These are phyloP conservation scores for Chymomyza caudatula DNA, from an alignment of 2,888 invertebrate genomes.

Conservation along the genomic window DNA sequence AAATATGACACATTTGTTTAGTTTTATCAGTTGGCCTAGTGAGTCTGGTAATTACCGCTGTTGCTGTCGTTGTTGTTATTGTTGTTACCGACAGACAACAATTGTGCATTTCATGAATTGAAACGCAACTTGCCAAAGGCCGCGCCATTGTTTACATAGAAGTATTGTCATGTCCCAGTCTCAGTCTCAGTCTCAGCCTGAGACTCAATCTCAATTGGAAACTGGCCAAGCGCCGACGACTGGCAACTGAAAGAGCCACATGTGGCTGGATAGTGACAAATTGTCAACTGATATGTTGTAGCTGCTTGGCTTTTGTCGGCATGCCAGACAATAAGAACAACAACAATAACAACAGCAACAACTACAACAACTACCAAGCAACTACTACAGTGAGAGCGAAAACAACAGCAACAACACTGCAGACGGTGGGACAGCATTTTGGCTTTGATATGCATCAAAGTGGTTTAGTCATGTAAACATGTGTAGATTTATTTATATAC, in stretches of 20 bases:
- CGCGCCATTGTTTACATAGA: conserved; percentile 12
- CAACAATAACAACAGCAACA: conserved; percentile 7
- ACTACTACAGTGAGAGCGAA: conserved; percentile 17
- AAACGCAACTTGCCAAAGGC: conserved; percentile 28
- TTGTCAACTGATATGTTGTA: conserved; percentile 68
- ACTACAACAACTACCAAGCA: not conserved
- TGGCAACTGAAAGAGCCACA: not conserved
- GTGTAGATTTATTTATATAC: conserved; percentile 54
- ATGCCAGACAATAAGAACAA: conserved; percentile 9
- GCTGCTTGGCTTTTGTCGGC: conserved; percentile 25
- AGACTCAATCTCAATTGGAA: not conserved
- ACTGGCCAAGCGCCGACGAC: not conserved
- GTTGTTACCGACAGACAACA: conserved; percentile 57
- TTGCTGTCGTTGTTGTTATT: conserved; percentile 15
- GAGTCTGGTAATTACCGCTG: conserved; percentile 39
- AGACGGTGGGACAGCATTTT: not conserved
- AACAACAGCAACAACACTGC: conserved; percentile 3
- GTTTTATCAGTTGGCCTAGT: conserved; percentile 29
- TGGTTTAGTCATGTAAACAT: conserved; percentile 52
- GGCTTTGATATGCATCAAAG: conserved; percentile 18
- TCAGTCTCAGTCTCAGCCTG: not conserved
- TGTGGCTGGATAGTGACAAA: conserved; percentile 51
- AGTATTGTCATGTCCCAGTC: conserved; percentile 5
- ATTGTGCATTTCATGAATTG: conserved; percentile 70
- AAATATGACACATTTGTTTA: not conserved